Evolutionary conservation across 2,888 invertebrate species (phyloP).

Genomic region (Eristalis pertinax): DNA sequence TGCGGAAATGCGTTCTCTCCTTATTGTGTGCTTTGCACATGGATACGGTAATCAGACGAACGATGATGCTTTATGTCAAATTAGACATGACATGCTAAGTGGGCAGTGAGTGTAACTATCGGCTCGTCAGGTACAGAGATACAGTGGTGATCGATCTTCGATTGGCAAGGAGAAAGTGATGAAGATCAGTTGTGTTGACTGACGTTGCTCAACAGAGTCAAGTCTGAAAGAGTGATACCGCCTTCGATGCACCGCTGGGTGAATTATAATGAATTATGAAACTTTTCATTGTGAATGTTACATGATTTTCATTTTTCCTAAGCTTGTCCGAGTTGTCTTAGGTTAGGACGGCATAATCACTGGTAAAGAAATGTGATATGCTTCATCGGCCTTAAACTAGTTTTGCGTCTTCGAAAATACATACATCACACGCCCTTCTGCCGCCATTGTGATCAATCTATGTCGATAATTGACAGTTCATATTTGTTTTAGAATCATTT

Average conservation of each 20-base stretch:
- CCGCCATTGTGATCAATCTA: not conserved
- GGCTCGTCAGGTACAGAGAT: no score
- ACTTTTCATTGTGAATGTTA: not conserved
- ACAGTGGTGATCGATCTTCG: not conserved
- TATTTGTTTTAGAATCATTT: not conserved
- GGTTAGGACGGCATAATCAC: not conserved
- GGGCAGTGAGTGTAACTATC: not conserved
- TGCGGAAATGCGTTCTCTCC: conserved; percentile 26
- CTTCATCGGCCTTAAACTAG: not conserved
- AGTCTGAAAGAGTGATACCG: not conserved
- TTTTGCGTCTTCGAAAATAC: not conserved
- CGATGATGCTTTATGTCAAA: no score
- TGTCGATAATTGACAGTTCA: not conserved
- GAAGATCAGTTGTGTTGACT: not conserved
- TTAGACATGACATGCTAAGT: not conserved
- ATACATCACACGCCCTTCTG: not conserved
- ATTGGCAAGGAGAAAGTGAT: not conserved
- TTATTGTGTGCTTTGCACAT: not conserved
- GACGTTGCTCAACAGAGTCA: not conserved
- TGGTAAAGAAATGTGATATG: not conserved
- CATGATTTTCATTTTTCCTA: not conserved
- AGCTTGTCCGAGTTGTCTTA: not conserved
- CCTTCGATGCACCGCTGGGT: not conserved
- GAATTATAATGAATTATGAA: not conserved
- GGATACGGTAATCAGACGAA: not conserved